phyloP scores from a whole-genome alignment of 2,797 vertebrate genomes.

The Typhlichthys subterraneus region DNA sequence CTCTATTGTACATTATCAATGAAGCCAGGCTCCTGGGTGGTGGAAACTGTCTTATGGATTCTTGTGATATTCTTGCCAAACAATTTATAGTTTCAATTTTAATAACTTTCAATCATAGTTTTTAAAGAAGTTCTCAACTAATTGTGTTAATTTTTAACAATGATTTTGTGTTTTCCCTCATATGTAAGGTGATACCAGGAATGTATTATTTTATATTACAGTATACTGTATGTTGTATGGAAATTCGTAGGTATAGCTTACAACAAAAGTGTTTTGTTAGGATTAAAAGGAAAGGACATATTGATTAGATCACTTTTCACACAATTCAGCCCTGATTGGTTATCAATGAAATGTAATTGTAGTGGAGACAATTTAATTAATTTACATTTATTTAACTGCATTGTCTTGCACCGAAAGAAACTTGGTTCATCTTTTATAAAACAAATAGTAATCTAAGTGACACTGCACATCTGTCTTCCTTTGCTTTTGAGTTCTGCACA shows the following conservation, averaged over 20 bases:
- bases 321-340: not conserved
- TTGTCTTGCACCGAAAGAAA: slow-evolving; percentile 23
- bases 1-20: slow-evolving; percentile 62
- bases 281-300: no score
- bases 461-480: slow-evolving; percentile 29
- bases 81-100: slow-evolving; percentile 50
- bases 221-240: no score
- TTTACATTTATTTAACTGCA: slow-evolving; percentile 32
- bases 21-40: slow-evolving; percentile 53
- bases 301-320: no score
- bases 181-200: not conserved
- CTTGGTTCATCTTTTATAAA: slow-evolving; percentile 30
- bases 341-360: slow-evolving; percentile 7
- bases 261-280: no score
- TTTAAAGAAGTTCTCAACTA: slow-evolving; percentile 47
- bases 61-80: slow-evolving; percentile 50
- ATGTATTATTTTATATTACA: no score
- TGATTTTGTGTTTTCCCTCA: slow-evolving; percentile 41
- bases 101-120: slow-evolving; percentile 56
- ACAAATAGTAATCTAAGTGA: slow-evolving; percentile 29
- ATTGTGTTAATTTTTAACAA: slow-evolving; percentile 43
- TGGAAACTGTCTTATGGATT: slow-evolving; percentile 46
- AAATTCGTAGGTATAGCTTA: no score
- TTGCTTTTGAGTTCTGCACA: slow-evolving; percentile 35
- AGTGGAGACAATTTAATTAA: slow-evolving; percentile 11